Base-by-base conservation (phyloP, 2,888 invertebrate species). In the Lithodes maja region DNA sequence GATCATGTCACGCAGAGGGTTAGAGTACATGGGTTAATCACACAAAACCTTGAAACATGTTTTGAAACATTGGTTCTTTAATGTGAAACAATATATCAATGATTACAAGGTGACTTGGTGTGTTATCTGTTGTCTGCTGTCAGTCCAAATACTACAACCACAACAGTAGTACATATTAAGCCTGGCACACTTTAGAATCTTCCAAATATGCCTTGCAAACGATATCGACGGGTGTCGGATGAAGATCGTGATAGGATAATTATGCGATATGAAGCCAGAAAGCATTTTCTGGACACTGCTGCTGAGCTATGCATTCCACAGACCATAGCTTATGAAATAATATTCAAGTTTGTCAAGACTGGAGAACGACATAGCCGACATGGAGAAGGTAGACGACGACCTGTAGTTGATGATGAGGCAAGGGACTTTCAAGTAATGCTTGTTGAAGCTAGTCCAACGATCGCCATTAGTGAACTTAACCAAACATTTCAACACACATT, bases 281-380 rank as follows among this genome's bases (percentile, higher is more conserved):
- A 61, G 12, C 7, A 61, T 61, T 61, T 61, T 61, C 12, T 61
- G 61, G 61, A 61, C 61, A 61, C 7, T 7, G 61, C 61, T 61
- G 61, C 61, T 61, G 61, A 61, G 7, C 12, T 61, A 61, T 12
- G 61, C 5, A 61, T 61, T 61, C 61, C 5, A 7, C 5, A 12
- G 12, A 61, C 61, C 75, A 77, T 5, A 2, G 77, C 77, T 1
- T 77, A 77, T 17, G 77, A 77, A 77, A 77, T 77, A 9, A 50
- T 77, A 17, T 33, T n/a, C 12, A 77, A 77, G 50, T 77, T n/a
- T 33, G 2, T 17, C 1, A 2, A 17, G 33, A 77, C 77, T 49
- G 77, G 33, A 49, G 77, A 17, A 77, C 2, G 77, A 2, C 12
- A 33, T 49, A 5, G 33, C 17, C 33, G 77, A 9, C 77, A 9